Percentiles rank a stretch among this genome's conserved stretches.
These are phyloP conservation scores for Drosophila nr. medialis DNA, from an alignment of 2,888 invertebrate genomes.

Conservation along the genomic window DNA sequence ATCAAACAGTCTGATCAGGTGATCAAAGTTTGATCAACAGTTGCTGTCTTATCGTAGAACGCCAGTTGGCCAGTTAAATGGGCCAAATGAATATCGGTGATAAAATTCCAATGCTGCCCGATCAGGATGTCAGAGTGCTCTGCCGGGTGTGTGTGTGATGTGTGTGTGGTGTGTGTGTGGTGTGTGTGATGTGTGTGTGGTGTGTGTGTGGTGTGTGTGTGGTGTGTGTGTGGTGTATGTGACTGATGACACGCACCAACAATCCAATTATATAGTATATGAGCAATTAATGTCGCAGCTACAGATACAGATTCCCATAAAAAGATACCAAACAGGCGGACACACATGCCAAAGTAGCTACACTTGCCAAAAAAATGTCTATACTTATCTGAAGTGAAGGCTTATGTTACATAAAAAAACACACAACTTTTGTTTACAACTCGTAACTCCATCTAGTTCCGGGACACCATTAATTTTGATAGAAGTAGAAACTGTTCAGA, in stretches of 20 bases:
- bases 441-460: neutral
- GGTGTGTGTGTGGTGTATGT: constrained; percentile 62
- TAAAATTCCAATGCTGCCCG: constrained; percentile 37
- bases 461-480: neutral
- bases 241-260: constrained; percentile 54
- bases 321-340: constrained; percentile 28
- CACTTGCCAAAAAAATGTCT: neutral
- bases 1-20: constrained; percentile 13
- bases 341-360: constrained; percentile 5
- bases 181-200: constrained; percentile 51
- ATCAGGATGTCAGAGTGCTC: constrained; percentile 38
- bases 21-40: constrained; percentile 22
- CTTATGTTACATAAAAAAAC: too few species aligned
- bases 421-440: too few species aligned
- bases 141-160: neutral
- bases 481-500: neutral
- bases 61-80: constrained; percentile 34
- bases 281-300: constrained; percentile 35
- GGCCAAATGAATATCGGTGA: constrained; percentile 46
- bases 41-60: constrained; percentile 6
- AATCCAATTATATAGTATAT: constrained; percentile 8
- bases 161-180: constrained; percentile 56
- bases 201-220: constrained; percentile 11
- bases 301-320: constrained; percentile 48
- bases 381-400: neutral